These are phyloP conservation scores for Ginglymostoma cirratum DNA, from an alignment of 2,113 vertebrate genomes.

Conservation along the genomic window DNA sequence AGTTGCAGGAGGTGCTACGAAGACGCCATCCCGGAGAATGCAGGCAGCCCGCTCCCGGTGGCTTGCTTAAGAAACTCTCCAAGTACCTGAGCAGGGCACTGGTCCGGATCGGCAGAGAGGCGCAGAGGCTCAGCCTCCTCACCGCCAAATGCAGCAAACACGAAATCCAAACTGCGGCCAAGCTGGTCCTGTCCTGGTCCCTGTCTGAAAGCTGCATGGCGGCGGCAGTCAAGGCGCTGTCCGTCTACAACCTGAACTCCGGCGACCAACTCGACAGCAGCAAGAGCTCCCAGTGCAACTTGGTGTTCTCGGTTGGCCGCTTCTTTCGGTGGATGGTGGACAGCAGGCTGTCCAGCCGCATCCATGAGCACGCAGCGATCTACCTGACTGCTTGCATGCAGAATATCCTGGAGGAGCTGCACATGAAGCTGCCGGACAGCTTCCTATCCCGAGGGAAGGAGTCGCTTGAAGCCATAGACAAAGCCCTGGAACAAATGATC, in stretches of 20 bases:
- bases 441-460: neutral
- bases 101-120: conserved; percentile 61
- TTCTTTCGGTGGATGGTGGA: conserved; percentile 73
- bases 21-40: conserved; percentile 46
- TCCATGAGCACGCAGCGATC: conserved; percentile 68
- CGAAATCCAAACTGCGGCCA: conserved; percentile 63
- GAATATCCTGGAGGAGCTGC: conserved; percentile 60
- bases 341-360: conserved; percentile 59
- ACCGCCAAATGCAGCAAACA: conserved; percentile 65
- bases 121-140: conserved; percentile 64
- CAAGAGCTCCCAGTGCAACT: conserved; percentile 61
- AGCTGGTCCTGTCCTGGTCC: conserved; percentile 66
- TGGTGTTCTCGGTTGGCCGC: conserved; percentile 64
- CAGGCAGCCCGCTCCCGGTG: conserved; percentile 35
- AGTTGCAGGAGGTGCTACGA: conserved; percentile 60
- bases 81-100: conserved; percentile 50
- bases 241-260: conserved; percentile 66
- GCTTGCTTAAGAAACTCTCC: conserved; percentile 49
- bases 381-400: conserved; percentile 66
- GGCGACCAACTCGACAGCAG: conserved; percentile 59
- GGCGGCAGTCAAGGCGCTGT: conserved; percentile 61
- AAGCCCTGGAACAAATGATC: conserved; percentile 62
- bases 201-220: conserved; percentile 63
- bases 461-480: neutral
- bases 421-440: conserved; percentile 44